These are phyloP conservation scores for Poecilia wingei DNA, from an alignment of 2,797 vertebrate species.

Conservation along the genomic window DNA sequence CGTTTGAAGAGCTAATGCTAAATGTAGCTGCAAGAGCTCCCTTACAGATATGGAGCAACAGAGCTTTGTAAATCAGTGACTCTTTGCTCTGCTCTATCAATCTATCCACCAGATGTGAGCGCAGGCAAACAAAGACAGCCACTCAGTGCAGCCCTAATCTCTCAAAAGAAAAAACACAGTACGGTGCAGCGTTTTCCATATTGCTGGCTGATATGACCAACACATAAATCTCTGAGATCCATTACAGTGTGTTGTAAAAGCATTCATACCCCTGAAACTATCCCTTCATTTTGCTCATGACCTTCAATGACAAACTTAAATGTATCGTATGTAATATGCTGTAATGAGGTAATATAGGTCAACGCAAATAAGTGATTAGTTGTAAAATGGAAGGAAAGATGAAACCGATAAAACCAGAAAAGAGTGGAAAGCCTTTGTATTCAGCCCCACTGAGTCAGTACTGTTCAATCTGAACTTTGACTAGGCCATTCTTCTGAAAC, in stretches of 20 bases:
- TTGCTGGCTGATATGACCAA: conserved; percentile 32
- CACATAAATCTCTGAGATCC: conserved; percentile 15
- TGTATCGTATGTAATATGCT: background rate
- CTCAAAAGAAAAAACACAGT: conserved; percentile 58
- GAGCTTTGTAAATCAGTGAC: conserved; percentile 35
- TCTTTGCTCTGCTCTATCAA: conserved; percentile 54
- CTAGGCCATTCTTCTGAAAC: background rate
- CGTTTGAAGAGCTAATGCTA: conserved; percentile 39
- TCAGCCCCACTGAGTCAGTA: background rate
- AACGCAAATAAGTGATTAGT: background rate
- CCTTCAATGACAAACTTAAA: background rate
- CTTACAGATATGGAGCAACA: conserved; percentile 38
- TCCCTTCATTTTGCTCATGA: background rate
- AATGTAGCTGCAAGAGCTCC: conserved; percentile 39
- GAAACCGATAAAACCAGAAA: background rate
- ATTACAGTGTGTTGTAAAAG: background rate
- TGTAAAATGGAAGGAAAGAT: background rate
- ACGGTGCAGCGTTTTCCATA: conserved; percentile 50
- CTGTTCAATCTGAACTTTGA: background rate
- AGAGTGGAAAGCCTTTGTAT: background rate
- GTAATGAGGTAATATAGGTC: background rate
- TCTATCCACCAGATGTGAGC: conserved; percentile 78
- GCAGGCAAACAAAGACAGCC: conserved; percentile 63
- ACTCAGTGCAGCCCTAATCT: conserved; percentile 60
- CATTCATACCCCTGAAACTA: background rate